Evolutionary conservation across 2,888 invertebrate species (phyloP).

Genomic region (Agrochola litura): DNA sequence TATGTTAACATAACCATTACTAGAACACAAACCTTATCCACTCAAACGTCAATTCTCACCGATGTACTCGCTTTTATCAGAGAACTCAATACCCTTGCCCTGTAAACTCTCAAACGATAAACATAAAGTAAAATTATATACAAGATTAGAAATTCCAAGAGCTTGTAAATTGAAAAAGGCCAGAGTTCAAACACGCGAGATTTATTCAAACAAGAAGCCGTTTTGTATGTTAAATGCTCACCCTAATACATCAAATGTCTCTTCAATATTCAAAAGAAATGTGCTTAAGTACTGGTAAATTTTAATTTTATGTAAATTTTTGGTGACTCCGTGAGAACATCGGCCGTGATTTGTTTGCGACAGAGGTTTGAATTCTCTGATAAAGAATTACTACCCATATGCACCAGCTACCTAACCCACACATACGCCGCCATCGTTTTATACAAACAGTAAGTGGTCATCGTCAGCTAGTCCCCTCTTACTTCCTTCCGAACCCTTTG

Average conservation of each 20-base stretch:
- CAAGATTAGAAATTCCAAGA: slow-evolving; percentile 57
- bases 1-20: slow-evolving; percentile 40
- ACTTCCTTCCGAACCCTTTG: background rate
- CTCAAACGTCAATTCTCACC: slow-evolving; percentile 7
- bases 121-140: slow-evolving; percentile 38
- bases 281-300: slow-evolving; percentile 59
- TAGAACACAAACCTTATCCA: slow-evolving; percentile 17
- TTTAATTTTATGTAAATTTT: slow-evolving; percentile 72
- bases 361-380: slow-evolving; percentile 39
- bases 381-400: background rate
- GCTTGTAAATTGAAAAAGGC: slow-evolving; percentile 61
- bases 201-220: slow-evolving; percentile 60
- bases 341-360: slow-evolving; percentile 70
- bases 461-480: background rate
- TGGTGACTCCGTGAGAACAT: slow-evolving; percentile 75
- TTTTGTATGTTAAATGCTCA: slow-evolving; percentile 62
- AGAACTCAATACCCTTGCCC: slow-evolving; percentile 14
- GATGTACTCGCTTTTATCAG: slow-evolving; percentile 31
- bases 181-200: slow-evolving; percentile 58
- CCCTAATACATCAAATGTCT: slow-evolving; percentile 61
- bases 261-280: slow-evolving; percentile 66
- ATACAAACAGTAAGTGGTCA: background rate
- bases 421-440: slow-evolving; percentile 11
- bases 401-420: slow-evolving; percentile 20
- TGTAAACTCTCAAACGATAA: slow-evolving; percentile 35